Conservation (phyloP, 2,113 vertebrate species). For the Takifugu bimaculatus region DNA sequence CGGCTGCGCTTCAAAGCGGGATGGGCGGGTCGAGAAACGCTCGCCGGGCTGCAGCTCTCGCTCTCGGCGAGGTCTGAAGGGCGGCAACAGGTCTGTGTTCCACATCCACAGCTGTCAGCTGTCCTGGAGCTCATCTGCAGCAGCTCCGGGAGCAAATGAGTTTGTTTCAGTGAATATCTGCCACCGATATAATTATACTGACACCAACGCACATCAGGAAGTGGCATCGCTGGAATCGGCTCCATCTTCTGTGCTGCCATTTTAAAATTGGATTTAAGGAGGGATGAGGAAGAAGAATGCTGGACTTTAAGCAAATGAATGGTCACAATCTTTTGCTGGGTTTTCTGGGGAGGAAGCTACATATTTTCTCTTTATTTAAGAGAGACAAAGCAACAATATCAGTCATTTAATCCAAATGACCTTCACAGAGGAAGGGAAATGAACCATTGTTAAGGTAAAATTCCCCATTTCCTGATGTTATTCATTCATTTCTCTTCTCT, state of each 20-base stretch:
- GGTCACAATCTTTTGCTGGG: not conserved
- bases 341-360: too few species aligned
- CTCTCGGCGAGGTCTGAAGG: constrained; percentile 10
- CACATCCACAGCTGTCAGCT: constrained; percentile 7
- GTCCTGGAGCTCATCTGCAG: constrained; percentile 12
- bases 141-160: not conserved
- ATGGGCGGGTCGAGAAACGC: constrained; percentile 15
- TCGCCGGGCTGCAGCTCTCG: constrained; percentile 6
- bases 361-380: too few species aligned
- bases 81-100: constrained; percentile 20
- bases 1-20: not conserved
- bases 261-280: not conserved
- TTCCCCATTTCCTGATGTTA: too few species aligned
- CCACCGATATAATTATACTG: too few species aligned
- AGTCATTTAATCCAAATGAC: too few species aligned
- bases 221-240: not conserved
- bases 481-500: too few species aligned
- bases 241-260: not conserved
- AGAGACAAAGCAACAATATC: too few species aligned
- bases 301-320: not conserved
- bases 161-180: not conserved
- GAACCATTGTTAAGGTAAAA: too few species aligned
- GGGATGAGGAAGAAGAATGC: not conserved
- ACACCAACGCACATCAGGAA: not conserved
- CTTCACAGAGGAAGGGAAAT: too few species aligned